Evolutionary conservation across 2,888 invertebrate genomes (phyloP).

Genomic region (Mythimna impura): DNA sequence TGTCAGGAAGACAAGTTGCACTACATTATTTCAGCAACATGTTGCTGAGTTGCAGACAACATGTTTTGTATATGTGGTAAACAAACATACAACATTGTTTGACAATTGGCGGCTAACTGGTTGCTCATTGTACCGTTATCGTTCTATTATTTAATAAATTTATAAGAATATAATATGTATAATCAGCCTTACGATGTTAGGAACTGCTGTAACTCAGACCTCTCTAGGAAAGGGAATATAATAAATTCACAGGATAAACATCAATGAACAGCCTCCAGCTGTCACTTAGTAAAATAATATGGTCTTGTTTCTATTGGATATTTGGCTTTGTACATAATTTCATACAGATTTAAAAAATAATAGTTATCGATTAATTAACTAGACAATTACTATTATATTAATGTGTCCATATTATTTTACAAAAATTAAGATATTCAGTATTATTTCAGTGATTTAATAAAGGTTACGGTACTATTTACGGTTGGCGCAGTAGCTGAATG

Average conservation of each 20-base stretch:
- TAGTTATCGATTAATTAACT: not conserved
- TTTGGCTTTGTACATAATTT: not conserved
- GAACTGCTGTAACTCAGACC: no score
- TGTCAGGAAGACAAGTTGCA: not conserved
- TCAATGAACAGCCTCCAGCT: not conserved
- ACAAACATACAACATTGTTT: not conserved
- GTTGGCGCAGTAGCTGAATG: no score
- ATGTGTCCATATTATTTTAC: not conserved
- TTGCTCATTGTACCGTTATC: not conserved
- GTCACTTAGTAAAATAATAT: not conserved
- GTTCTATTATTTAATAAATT: not conserved
- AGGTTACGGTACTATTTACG: no score
- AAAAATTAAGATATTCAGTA: not conserved
- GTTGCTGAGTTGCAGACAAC: not conserved
- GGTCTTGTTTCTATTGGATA: not conserved
- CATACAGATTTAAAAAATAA: not conserved
- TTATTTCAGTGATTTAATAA: not conserved
- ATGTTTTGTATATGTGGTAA: slow-evolving; percentile 6
- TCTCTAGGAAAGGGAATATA: not conserved
- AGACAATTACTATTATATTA: not conserved
- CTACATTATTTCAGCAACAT: not conserved
- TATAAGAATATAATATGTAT: no score
- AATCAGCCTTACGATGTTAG: no score
- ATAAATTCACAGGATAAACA: not conserved
- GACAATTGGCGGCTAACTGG: not conserved